phyloP scores from a whole-genome alignment of 2,797 vertebrate genomes.

The Naso thynnoides region DNA sequence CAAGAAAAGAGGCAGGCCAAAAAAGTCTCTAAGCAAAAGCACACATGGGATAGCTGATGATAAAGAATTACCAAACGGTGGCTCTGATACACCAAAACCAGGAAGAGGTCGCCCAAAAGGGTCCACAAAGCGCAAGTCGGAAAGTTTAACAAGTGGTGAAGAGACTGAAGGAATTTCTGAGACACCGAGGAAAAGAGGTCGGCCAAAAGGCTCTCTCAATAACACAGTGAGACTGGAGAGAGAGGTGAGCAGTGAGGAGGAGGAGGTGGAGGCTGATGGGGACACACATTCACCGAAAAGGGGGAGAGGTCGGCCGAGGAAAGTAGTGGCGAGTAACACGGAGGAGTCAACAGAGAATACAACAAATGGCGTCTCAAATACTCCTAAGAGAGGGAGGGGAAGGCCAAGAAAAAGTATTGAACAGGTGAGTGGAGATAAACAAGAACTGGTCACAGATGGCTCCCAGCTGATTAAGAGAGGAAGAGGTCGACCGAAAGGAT shows the following conservation, averaged over 20 bases:
- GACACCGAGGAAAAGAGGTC: slow-evolving; percentile 65
- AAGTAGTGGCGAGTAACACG: slow-evolving; percentile 13
- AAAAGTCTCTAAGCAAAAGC: slow-evolving; percentile 59
- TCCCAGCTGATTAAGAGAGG: slow-evolving; percentile 53
- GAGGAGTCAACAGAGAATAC: not conserved
- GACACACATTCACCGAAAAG: slow-evolving; percentile 9
- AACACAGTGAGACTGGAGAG: slow-evolving; percentile 49
- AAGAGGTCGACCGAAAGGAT: slow-evolving; percentile 81
- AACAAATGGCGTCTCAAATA: slow-evolving; percentile 27
- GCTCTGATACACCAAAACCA: slow-evolving; percentile 52
- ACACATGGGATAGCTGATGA: not conserved
- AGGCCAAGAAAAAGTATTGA: slow-evolving; percentile 57
- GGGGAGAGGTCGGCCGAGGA: slow-evolving; percentile 45
- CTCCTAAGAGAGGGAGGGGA: slow-evolving; percentile 46
- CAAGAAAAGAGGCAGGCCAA: slow-evolving; percentile 76
- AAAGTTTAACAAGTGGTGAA: slow-evolving; percentile 34
- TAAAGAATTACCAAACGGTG: slow-evolving; percentile 64
- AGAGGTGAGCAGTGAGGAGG: slow-evolving; percentile 26
- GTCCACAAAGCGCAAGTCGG: slow-evolving; percentile 52
- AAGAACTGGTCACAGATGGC: slow-evolving; percentile 17
- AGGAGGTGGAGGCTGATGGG: not conserved
- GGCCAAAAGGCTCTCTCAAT: slow-evolving; percentile 71
- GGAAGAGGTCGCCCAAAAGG: slow-evolving; percentile 70
- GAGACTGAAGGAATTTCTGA: slow-evolving; percentile 42
- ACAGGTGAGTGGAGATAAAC: not conserved